Conservation (phyloP, 2,797 vertebrate genomes). For the Esox masquinongy region DNA sequence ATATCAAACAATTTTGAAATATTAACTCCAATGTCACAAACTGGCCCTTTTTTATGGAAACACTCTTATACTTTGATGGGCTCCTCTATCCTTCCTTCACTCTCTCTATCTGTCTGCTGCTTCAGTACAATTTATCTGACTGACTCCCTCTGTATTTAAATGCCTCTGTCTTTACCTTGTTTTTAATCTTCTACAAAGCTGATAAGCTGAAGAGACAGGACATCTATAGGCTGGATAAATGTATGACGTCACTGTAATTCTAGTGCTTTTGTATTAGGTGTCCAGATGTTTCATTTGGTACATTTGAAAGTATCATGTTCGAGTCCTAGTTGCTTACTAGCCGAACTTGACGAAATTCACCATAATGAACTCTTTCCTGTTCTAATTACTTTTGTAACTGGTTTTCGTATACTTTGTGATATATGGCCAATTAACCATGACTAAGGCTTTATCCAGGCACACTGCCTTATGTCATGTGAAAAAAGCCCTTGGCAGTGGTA, state of each 20-base stretch:
- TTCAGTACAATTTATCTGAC: background rate
- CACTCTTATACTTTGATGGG: background rate
- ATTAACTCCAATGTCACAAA: background rate
- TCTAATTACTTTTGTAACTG: no score
- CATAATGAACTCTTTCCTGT: no score
- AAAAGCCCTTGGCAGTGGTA: no score
- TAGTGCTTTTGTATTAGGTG: background rate
- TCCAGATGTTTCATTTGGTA: constrained; percentile 7
- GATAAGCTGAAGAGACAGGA: background rate
- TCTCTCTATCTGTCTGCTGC: background rate
- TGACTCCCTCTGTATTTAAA: background rate
- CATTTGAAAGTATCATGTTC: background rate
- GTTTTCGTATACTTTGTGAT: no score
- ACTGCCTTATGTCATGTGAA: no score
- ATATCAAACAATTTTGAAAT: no score
- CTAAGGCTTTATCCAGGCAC: no score
- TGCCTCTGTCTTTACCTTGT: constrained; percentile 5
- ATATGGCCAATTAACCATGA: no score
- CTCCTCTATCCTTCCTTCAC: background rate
- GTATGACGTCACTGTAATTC: background rate
- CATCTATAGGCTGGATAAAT: background rate
- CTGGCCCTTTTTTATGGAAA: background rate
- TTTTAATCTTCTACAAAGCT: constrained; percentile 11
- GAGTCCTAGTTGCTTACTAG: no score
- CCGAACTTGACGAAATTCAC: no score